phyloP scores from a whole-genome alignment of 1,140 invertebrate species.

The Coboldia fuscipes region DNA sequence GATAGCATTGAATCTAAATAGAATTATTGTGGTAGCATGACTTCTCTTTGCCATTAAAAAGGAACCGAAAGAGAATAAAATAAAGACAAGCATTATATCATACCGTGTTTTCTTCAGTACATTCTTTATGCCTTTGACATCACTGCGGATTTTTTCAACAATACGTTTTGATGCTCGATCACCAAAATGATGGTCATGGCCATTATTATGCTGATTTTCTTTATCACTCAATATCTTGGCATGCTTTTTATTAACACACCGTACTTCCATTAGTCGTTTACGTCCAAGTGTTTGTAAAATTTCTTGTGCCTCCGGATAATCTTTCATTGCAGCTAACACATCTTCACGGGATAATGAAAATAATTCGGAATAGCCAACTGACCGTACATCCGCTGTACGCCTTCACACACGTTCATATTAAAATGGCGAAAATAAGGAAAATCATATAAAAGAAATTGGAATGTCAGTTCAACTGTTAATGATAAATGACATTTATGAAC shows the following conservation, averaged over 20 bases:
- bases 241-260: constrained; percentile 22
- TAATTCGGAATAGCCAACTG: constrained; percentile 87
- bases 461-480: too few relatives aligned
- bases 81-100: too few relatives aligned
- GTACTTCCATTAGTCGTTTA: constrained; percentile 70
- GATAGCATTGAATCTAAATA: too few relatives aligned
- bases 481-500: too few relatives aligned
- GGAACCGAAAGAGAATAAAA: too few relatives aligned
- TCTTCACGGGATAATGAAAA: constrained; percentile 91
- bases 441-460: background rate
- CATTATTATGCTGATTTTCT: constrained; percentile 5
- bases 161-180: constrained; percentile 46
- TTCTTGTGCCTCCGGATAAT: constrained; percentile 90
- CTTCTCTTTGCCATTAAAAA: too few relatives aligned
- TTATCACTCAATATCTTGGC: constrained; percentile 15
- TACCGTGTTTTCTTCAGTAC: constrained; percentile 36
- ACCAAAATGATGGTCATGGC: constrained; percentile 30
- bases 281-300: constrained; percentile 70
- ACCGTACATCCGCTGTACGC: constrained; percentile 84
- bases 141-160: constrained; percentile 57
- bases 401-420: constrained; percentile 23
- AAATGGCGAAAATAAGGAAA: background rate
- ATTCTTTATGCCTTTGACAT: constrained; percentile 55
- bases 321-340: constrained; percentile 83
- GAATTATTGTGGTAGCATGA: too few relatives aligned